A percentile compares a stretch with the other conserved stretches of the same genome.
Conservation (phyloP, 2,113 vertebrate species). For the Equus przewalskii region DNA sequence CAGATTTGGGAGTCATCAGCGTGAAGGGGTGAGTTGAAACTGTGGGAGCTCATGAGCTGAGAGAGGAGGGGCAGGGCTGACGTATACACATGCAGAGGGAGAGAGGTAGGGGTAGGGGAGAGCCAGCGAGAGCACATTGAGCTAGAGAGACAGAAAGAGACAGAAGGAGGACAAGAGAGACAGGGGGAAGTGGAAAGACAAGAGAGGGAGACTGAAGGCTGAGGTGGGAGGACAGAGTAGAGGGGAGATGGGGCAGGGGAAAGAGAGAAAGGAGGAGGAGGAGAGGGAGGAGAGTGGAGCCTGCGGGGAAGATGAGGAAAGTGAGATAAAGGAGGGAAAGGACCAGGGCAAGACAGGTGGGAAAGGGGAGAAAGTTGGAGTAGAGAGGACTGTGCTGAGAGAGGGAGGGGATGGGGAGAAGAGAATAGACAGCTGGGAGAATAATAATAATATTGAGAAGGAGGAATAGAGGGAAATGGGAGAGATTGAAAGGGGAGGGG, state of each 20-base stretch:
- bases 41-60: slow-evolving; percentile 22
- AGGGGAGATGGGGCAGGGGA: too few species aligned
- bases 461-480: neutral
- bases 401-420: neutral
- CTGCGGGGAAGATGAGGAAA: neutral
- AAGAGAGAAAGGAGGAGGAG: too few species aligned
- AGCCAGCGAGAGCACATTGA: neutral
- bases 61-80: neutral
- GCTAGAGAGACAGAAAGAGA: neutral
- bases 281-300: neutral
- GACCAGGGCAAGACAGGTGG: neutral
- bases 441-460: neutral
- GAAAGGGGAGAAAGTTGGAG: neutral
- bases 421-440: neutral
- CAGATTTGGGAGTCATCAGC: neutral
- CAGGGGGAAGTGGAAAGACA: neutral
- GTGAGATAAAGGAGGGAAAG: neutral
- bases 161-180: neutral
- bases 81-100: neutral
- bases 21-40: neutral
- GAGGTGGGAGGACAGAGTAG: neutral
- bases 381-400: neutral
- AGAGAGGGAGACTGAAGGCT: neutral
- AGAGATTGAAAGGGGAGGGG: neutral
- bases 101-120: neutral